Percentiles rank a stretch among this genome's conserved stretches.
Evolutionary conservation across 2,797 vertebrate species (phyloP).

Genomic region (Crocodylus rhombifer): DNA sequence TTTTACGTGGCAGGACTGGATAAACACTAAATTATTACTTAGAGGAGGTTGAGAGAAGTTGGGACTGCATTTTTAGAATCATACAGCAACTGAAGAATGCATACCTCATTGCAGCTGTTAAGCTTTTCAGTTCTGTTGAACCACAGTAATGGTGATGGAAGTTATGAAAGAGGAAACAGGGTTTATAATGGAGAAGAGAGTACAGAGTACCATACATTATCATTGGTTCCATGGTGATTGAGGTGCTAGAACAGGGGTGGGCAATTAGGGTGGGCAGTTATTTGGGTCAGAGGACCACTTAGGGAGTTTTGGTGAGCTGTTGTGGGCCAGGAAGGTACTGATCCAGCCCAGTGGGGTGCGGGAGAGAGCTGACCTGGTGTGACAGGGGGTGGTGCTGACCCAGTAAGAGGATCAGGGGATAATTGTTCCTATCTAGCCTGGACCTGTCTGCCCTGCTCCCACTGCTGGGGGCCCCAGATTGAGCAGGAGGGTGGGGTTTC

Average conservation of each 20-base stretch:
- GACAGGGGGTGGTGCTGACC: no score
- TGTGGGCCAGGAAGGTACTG: no score
- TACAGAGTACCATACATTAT: not conserved
- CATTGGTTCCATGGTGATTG: not conserved
- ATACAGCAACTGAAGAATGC: not conserved
- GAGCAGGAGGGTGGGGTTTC: no score
- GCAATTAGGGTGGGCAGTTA: no score
- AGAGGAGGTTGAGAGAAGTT: not conserved
- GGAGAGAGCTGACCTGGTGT: no score
- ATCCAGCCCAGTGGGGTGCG: no score
- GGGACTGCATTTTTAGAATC: not conserved
- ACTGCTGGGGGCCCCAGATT: no score
- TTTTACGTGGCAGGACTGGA: not conserved
- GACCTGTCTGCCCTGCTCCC: no score
- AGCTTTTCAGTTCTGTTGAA: not conserved
- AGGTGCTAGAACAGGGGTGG: accelerated
- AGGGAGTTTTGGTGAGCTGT: no score
- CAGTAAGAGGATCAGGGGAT: no score
- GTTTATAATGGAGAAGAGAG: not conserved
- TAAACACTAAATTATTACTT: not conserved
- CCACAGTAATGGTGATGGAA: not conserved
- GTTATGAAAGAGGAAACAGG: not conserved
- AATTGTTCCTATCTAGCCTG: no score
- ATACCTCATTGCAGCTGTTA: not conserved
- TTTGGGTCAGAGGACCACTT: no score